Conservation (phyloP, 35 echinoderm and acorn worm genomes). For the Antedon bifida region DNA sequence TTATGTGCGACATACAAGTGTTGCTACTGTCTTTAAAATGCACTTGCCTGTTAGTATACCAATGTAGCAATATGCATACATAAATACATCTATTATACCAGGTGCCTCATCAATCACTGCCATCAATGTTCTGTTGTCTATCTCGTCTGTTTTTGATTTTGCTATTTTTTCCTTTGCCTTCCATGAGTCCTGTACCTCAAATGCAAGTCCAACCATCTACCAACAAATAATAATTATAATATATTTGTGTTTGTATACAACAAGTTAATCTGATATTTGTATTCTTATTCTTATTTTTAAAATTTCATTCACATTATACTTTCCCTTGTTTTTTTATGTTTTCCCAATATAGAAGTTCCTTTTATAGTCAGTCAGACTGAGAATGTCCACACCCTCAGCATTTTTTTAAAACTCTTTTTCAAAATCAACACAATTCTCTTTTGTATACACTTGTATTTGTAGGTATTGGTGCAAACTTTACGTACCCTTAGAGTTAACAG, state of each 20-base stretch:
- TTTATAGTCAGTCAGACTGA: no score
- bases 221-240: constrained; percentile 9
- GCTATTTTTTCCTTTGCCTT: constrained; percentile 11
- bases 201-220: constrained; percentile 81
- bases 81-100: constrained; percentile 40
- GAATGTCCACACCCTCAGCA: no score
- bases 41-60: constrained; percentile 72
- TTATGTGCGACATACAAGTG: no score
- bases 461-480: not conserved
- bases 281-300: not conserved
- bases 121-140: constrained; percentile 19
- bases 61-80: constrained; percentile 83
- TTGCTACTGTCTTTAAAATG: no score
- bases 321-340: no score
- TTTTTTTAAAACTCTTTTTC: no score
- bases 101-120: constrained; percentile 57
- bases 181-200: constrained; percentile 91
- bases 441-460: no score
- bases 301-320: no score
- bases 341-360: no score
- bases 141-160: constrained; percentile 3
- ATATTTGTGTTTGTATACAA: not conserved
- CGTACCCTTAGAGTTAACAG: constrained; percentile 80
- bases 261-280: no score
- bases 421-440: no score